A percentile compares a stretch with the other conserved stretches of the same genome.
Conservation (phyloP, 2,797 vertebrate species). For the Neosilurus hyrtlii region DNA sequence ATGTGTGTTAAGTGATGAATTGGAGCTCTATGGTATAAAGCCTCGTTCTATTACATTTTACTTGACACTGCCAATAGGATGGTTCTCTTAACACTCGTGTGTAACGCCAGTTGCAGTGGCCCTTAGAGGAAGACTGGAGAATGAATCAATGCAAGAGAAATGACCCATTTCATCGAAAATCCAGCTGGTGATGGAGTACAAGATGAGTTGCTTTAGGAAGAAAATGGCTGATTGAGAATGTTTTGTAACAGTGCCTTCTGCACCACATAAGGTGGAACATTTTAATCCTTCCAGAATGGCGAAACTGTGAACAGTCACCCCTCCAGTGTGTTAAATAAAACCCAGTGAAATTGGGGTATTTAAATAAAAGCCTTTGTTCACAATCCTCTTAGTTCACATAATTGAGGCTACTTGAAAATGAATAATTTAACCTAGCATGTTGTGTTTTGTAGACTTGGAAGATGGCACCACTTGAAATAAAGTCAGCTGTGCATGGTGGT, state of each 20-base stretch:
- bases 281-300: background rate
- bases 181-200: slow-evolving; percentile 54
- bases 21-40: slow-evolving; percentile 53
- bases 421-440: background rate
- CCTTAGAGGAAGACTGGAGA: slow-evolving; percentile 53
- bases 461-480: background rate
- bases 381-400: background rate
- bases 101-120: slow-evolving; percentile 57
- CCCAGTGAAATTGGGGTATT: background rate
- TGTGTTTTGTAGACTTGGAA: background rate
- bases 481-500: too few relatives aligned
- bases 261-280: background rate
- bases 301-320: background rate
- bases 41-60: slow-evolving; percentile 56
- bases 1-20: slow-evolving; percentile 49
- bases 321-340: background rate
- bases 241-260: background rate
- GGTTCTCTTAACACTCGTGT: slow-evolving; percentile 67
- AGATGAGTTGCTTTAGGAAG: slow-evolving; percentile 44
- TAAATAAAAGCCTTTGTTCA: background rate
- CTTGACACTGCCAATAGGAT: slow-evolving; percentile 68
- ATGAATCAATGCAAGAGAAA: slow-evolving; percentile 63
- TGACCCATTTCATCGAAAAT: slow-evolving; percentile 45
- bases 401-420: background rate
- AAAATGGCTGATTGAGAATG: slow-evolving; percentile 15